Percentiles rank a stretch among this genome's conserved stretches.
phyloP scores from a whole-genome alignment of 2,797 vertebrate species.

The Sparus aurata region DNA sequence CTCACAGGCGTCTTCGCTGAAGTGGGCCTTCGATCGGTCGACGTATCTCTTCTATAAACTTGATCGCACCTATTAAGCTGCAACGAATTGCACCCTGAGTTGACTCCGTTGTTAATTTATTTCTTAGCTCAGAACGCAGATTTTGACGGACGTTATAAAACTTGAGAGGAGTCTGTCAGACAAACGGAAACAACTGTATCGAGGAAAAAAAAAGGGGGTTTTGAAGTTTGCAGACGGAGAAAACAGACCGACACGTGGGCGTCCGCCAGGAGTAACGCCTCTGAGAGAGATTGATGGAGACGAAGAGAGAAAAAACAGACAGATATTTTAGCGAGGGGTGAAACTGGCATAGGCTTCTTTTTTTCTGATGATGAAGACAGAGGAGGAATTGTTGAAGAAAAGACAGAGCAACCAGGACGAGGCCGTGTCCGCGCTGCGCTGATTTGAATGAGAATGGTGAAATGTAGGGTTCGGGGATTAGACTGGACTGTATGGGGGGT shows the following conservation, averaged over 20 bases:
- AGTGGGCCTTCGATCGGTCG: neutral
- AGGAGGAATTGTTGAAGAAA: constrained; percentile 18
- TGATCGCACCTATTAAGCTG: neutral
- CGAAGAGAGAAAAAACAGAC: neutral
- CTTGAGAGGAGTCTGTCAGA: constrained; percentile 1
- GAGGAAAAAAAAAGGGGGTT: constrained; percentile 1
- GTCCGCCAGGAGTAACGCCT: constrained; percentile 24
- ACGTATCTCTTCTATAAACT: neutral
- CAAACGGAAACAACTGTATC: neutral
- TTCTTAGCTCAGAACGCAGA: neutral
- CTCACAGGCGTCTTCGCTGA: neutral
- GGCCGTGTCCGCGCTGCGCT: neutral
- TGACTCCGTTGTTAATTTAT: neutral
- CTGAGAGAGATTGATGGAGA: constrained; percentile 26
- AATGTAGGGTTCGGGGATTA: neutral
- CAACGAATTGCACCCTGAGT: neutral
- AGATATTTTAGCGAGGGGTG: neutral
- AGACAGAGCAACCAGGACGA: neutral
- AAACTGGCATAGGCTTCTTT: too few species aligned
- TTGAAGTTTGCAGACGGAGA: constrained; percentile 27
- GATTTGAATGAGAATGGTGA: constrained; percentile 24
- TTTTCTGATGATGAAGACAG: constrained; percentile 22
- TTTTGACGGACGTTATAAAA: constrained; percentile 3
- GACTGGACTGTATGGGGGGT: neutral
- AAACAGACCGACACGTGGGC: constrained; percentile 42